Conservation (phyloP, 2,888 invertebrate genomes). For the Pammene aurita region DNA sequence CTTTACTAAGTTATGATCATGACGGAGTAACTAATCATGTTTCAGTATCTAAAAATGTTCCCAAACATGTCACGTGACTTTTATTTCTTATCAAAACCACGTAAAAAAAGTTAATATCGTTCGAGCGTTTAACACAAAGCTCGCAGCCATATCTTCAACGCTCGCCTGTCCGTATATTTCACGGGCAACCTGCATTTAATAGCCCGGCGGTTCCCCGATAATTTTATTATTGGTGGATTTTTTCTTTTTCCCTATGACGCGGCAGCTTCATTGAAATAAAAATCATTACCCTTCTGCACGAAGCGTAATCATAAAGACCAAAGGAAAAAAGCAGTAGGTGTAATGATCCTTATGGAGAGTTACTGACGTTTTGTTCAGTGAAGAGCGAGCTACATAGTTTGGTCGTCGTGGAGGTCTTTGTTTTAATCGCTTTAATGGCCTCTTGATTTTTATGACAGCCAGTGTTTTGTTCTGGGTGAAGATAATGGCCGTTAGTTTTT, state of each 20-base stretch:
- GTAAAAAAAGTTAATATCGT: not conserved
- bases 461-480: constrained; percentile 32
- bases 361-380: constrained; percentile 5
- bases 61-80: not conserved
- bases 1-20: too few relatives aligned
- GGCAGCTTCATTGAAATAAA: constrained; percentile 66
- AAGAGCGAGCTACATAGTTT: constrained; percentile 20
- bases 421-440: constrained; percentile 39
- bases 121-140: constrained; percentile 34
- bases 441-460: constrained; percentile 40
- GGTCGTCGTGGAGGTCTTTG: constrained; percentile 34
- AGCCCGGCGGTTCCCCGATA: constrained; percentile 76
- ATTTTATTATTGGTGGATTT: constrained; percentile 80
- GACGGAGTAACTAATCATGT: too few relatives aligned
- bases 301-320: constrained; percentile 47
- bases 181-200: constrained; percentile 80
- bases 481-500: constrained; percentile 34
- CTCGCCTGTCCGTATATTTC: constrained; percentile 71
- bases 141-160: constrained; percentile 49
- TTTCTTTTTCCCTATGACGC: constrained; percentile 64
- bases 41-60: too few relatives aligned
- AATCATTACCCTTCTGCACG: constrained; percentile 47
- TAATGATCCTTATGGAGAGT: constrained; percentile 6
- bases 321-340: constrained; percentile 19
- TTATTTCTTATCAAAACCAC: not conserved